phyloP scores from a whole-genome alignment of 92 coral and sea anemone genomes.

The Anthopleura xanthogrammica region DNA sequence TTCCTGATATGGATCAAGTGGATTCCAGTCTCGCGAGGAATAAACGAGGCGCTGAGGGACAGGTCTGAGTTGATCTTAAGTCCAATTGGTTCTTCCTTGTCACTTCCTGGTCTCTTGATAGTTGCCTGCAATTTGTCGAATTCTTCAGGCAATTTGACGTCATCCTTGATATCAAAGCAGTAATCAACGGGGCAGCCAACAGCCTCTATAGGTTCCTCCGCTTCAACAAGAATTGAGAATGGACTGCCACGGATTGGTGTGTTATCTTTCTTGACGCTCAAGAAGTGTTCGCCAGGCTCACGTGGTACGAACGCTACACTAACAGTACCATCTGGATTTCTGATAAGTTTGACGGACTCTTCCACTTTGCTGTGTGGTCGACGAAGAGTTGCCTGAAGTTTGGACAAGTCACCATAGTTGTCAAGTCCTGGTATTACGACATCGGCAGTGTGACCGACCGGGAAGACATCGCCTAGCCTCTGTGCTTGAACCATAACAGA shows the following conservation, averaged over 20 bases:
- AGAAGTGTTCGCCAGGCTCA: slow-evolving; percentile 91
- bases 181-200: slow-evolving; percentile 95
- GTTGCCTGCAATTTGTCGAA: slow-evolving; percentile 87
- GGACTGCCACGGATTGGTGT: slow-evolving; percentile 97
- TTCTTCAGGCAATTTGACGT: slow-evolving; percentile 84
- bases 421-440: slow-evolving; percentile 86
- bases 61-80: slow-evolving; percentile 89
- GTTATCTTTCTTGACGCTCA: slow-evolving; percentile 77
- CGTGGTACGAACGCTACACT: slow-evolving; percentile 93
- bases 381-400: slow-evolving; percentile 82
- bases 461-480: slow-evolving; percentile 89
- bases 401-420: slow-evolving; percentile 54
- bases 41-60: slow-evolving; percentile 93
- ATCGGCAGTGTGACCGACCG: slow-evolving; percentile 95
- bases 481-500: slow-evolving; percentile 98
- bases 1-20: slow-evolving; percentile 91
- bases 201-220: slow-evolving; percentile 97
- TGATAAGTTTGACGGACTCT: slow-evolving; percentile 71
- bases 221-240: slow-evolving; percentile 93
- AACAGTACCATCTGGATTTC: slow-evolving; percentile 79
- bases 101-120: slow-evolving; percentile 84
- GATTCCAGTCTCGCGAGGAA: slow-evolving; percentile 88
- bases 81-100: slow-evolving; percentile 90
- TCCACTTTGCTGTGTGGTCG: slow-evolving; percentile 91
- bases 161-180: slow-evolving; percentile 88